phyloP scores from a whole-genome alignment of 1,140 invertebrate genomes.

The Bombus superbus region DNA sequence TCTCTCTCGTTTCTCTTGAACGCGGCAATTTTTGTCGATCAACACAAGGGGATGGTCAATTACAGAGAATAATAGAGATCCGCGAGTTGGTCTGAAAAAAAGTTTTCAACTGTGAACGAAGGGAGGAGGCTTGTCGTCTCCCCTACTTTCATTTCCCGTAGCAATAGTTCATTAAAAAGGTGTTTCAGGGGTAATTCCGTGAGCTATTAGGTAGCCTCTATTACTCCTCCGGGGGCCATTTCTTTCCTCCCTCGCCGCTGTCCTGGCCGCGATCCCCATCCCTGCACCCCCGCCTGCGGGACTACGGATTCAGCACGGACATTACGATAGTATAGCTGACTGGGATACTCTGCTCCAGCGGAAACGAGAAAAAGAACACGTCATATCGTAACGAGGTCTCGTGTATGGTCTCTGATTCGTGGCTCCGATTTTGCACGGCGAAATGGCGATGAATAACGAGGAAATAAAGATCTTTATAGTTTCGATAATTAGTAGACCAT shows the following conservation, averaged over 20 bases:
- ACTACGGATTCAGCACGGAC: slow-evolving; percentile 77
- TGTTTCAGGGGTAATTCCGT: slow-evolving; percentile 87
- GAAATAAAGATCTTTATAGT: neutral
- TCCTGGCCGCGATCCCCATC: slow-evolving; percentile 48
- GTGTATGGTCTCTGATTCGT: slow-evolving; percentile 7
- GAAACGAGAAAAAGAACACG: slow-evolving; percentile 52
- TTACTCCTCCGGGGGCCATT: slow-evolving; percentile 86
- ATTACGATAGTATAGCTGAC: slow-evolving; percentile 74
- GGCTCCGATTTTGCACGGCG: neutral
- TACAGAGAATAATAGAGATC: slow-evolving; percentile 4
- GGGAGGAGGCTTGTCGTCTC: slow-evolving; percentile 72
- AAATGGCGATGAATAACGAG: neutral
- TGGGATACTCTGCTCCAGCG: slow-evolving; percentile 68
- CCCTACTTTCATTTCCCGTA: slow-evolving; percentile 86
- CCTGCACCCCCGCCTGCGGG: slow-evolving; percentile 61
- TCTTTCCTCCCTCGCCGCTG: slow-evolving; percentile 69
- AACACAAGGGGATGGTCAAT: slow-evolving; percentile 7
- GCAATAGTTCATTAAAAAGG: slow-evolving; percentile 89
- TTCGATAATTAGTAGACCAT: neutral
- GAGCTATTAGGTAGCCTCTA: slow-evolving; percentile 87
- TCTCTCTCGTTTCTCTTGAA: neutral
- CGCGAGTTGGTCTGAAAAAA: slow-evolving; percentile 20
- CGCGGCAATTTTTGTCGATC: neutral
- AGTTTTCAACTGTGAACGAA: slow-evolving; percentile 19
- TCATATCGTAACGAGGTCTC: slow-evolving; percentile 36